A percentile compares a stretch with the other conserved stretches of the same genome.
Conservation (phyloP, 2,888 invertebrate genomes). For the Spicauda simplicius region DNA sequence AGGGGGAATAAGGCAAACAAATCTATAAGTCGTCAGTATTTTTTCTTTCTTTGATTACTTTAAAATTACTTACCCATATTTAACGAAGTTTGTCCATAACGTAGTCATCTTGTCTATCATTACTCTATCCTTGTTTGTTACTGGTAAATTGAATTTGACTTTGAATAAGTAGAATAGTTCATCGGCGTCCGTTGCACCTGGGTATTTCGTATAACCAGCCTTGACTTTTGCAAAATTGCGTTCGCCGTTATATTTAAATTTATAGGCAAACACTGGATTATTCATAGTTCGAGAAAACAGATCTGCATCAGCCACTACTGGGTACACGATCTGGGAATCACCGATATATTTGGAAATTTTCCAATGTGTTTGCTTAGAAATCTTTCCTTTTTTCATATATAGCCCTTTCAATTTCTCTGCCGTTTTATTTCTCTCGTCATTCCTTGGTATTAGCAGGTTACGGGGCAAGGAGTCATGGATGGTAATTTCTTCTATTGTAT, state of each 20-base stretch:
- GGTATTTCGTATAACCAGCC: constrained; percentile 55
- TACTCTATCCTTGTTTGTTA: constrained; percentile 53
- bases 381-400: constrained; percentile 71
- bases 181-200: constrained; percentile 75
- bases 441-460: constrained; percentile 61
- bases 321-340: constrained; percentile 66
- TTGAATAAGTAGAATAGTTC: constrained; percentile 78
- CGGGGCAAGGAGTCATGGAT: constrained; percentile 64
- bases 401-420: constrained; percentile 61
- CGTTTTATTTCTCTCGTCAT: constrained; percentile 51
- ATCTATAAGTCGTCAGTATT: too few species aligned
- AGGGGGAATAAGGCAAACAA: too few species aligned
- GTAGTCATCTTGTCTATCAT: constrained; percentile 62
- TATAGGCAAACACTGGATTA: constrained; percentile 63
- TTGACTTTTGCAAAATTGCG: constrained; percentile 66
- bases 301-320: constrained; percentile 61
- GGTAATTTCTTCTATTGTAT: constrained; percentile 61
- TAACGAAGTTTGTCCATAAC: constrained; percentile 77
- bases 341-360: constrained; percentile 69
- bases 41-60: too few species aligned
- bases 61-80: constrained; percentile 60
- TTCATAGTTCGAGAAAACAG: constrained; percentile 54
- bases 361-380: constrained; percentile 59
- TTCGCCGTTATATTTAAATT: constrained; percentile 67
- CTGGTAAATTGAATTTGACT: constrained; percentile 50